Evolutionary conservation across 2,113 vertebrate species (phyloP), one percentile per base, ranked within the genome.

Genomic region (Nesoenas mayeri): DNA sequence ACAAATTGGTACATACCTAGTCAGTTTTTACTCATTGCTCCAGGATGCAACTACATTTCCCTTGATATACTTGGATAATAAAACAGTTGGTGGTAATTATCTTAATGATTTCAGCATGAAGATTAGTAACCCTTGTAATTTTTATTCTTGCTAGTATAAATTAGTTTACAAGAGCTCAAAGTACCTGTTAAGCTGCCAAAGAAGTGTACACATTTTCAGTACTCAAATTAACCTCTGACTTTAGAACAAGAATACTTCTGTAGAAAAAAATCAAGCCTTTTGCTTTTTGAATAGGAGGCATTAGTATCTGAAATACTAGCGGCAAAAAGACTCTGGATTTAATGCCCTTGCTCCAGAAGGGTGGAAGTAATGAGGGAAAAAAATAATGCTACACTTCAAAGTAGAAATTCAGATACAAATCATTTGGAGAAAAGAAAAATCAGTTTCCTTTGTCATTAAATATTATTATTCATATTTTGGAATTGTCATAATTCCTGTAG

Each of bases 111-210:
- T 84, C 84, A 91, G 77, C 57, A 61, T 24, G 90, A 92, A 95
- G 90, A 96, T 97, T 94, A 95, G 88, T 91, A 94, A 89, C 75
- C 81, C 86, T 73, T 93, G 82, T 94, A 94, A 95, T 95, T 89
- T 95, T 95, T 93, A 93, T 90, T 62, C 93, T 92, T 93, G 42
- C 42, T 96, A 75, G 79, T 95, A 91, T 88, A 94, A 96, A 97
- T 87, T 73, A 91, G 85, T 93, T 95, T 96, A 93, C 80, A 95
- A 96, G 64, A 20, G 79, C 85, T 94, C 53, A 64, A 93, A 95
- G 72, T 80, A 92, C 78, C 69, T 86, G 87, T 92, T 93, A 92
- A 86, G 81, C 88, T 90, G 75, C 67, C 65, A 78, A 72, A 90
- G 48, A 18, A 60, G 21, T 9, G 34, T 56, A 70, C 51, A 24